Percentiles rank a stretch among this genome's conserved stretches.
Conservation (phyloP, 1,140 invertebrate genomes). For the Drosophila ironensis region DNA sequence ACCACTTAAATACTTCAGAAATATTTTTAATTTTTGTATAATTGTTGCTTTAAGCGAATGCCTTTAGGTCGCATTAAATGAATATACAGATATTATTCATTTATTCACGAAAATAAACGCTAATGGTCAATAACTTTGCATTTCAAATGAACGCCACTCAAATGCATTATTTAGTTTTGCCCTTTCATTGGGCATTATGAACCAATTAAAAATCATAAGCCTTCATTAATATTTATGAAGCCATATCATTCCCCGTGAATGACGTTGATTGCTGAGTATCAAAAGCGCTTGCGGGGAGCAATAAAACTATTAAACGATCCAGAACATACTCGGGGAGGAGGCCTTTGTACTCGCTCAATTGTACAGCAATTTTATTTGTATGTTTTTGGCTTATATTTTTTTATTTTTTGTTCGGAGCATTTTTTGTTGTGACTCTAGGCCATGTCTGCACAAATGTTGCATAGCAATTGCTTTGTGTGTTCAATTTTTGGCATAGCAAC, state of each 20-base stretch:
- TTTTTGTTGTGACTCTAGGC: slow-evolving; percentile 45
- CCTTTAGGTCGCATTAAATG: no score
- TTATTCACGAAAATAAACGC: no score
- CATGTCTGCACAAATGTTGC: slow-evolving; percentile 78
- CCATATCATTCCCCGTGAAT: neutral
- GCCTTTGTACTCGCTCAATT: slow-evolving; percentile 51
- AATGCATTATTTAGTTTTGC: neutral
- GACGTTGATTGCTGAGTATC: slow-evolving; percentile 13
- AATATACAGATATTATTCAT: no score
- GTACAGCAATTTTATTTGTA: slow-evolving; percentile 67
- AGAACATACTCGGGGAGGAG: slow-evolving; percentile 9
- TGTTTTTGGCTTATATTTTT: slow-evolving; percentile 25
- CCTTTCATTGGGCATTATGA: neutral
- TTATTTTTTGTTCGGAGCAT: slow-evolving; percentile 49
- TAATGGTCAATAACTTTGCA: no score
- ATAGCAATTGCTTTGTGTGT: slow-evolving; percentile 78
- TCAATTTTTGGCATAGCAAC: slow-evolving; percentile 74
- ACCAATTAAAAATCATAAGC: neutral
- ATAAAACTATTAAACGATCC: slow-evolving; percentile 64
- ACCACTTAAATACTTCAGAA: no score
- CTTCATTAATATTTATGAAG: neutral
- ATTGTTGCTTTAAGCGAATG: no score
- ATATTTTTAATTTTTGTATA: no score
- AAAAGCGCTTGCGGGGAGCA: slow-evolving; percentile 33
- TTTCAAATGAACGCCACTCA: no score